A percentile compares a stretch with the other conserved stretches of the same genome.
Evolutionary conservation across 2,888 invertebrate genomes (phyloP).

Genomic region (Anthrax anthrax): DNA sequence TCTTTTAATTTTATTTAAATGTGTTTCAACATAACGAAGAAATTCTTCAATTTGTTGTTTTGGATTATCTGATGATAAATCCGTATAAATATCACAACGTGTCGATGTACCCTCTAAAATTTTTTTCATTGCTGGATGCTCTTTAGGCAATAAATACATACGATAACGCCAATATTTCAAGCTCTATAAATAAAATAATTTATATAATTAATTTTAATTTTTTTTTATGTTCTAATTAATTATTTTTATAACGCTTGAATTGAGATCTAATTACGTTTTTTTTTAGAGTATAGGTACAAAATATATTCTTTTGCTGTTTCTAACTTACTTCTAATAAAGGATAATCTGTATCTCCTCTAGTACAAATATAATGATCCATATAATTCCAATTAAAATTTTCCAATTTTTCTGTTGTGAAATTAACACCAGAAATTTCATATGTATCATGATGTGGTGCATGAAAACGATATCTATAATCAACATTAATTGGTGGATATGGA

Average conservation of each 20-base stretch:
- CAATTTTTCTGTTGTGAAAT: constrained; percentile 85
- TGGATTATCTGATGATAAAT: constrained; percentile 38
- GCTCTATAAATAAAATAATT: constrained; percentile 37
- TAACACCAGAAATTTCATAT: constrained; percentile 88
- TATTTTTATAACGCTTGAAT: too few species aligned
- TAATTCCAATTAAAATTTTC: constrained; percentile 98
- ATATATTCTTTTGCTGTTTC: too few species aligned
- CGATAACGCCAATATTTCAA: constrained; percentile 86
- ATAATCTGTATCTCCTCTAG: constrained; percentile 85
- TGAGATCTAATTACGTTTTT: too few species aligned
- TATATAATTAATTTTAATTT: not conserved
- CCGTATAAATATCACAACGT: constrained; percentile 70
- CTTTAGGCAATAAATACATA: constrained; percentile 71
- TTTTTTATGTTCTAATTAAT: too few species aligned
- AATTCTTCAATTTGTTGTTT: constrained; percentile 52
- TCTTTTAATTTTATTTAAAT: constrained; percentile 79
- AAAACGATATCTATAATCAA: constrained; percentile 82
- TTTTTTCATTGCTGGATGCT: constrained; percentile 62
- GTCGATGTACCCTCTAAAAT: constrained; percentile 57
- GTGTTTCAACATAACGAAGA: constrained; percentile 68
- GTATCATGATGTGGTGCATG: constrained; percentile 84
- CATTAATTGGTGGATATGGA: constrained; percentile 84
- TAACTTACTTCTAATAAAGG: constrained; percentile 60
- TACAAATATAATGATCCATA: constrained; percentile 92
- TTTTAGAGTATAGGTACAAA: too few species aligned